phyloP scores from a whole-genome alignment of 2,888 invertebrate genomes.

The Anticlea derivata region DNA sequence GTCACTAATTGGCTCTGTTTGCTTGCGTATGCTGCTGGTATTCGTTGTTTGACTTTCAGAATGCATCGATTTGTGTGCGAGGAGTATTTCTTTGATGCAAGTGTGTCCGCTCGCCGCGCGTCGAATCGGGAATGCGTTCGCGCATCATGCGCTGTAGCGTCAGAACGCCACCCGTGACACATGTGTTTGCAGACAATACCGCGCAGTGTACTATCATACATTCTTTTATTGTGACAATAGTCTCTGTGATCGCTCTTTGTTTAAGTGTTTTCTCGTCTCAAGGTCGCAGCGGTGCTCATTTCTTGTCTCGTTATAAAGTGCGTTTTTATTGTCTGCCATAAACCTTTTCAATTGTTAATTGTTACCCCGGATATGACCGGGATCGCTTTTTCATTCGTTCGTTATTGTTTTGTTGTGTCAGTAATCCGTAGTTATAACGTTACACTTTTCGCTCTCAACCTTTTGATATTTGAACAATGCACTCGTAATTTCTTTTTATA shows the following conservation, averaged over 20 bases:
- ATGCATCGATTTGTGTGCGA: slow-evolving; percentile 39
- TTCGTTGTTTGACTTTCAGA: slow-evolving; percentile 49
- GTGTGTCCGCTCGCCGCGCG: slow-evolving; percentile 44
- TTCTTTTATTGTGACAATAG: slow-evolving; percentile 46
- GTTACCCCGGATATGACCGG: slow-evolving; percentile 37
- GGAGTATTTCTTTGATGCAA: slow-evolving; percentile 15
- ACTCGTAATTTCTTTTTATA: slow-evolving; percentile 3
- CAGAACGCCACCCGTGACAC: slow-evolving; percentile 43
- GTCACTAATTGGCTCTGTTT: slow-evolving; percentile 59
- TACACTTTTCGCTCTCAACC: slow-evolving; percentile 18
- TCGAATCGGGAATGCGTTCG: slow-evolving; percentile 75
- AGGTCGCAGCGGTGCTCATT: slow-evolving; percentile 53
- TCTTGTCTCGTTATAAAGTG: slow-evolving; percentile 43
- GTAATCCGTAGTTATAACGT: slow-evolving; percentile 22
- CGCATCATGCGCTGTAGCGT: slow-evolving; percentile 55
- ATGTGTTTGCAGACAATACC: slow-evolving; percentile 37
- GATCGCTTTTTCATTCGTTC: slow-evolving; percentile 25
- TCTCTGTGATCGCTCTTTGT: slow-evolving; percentile 58
- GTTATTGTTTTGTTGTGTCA: slow-evolving; percentile 26
- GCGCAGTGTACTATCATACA: slow-evolving; percentile 16
- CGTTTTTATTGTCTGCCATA: slow-evolving; percentile 40
- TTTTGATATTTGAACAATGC: slow-evolving; percentile 16
- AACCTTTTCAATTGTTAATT: slow-evolving; percentile 31
- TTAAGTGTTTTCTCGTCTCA: slow-evolving; percentile 62
- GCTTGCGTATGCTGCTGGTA: slow-evolving; percentile 44